Conservation (phyloP, 2,888 invertebrate species). For the Drosophila hamatofila region DNA sequence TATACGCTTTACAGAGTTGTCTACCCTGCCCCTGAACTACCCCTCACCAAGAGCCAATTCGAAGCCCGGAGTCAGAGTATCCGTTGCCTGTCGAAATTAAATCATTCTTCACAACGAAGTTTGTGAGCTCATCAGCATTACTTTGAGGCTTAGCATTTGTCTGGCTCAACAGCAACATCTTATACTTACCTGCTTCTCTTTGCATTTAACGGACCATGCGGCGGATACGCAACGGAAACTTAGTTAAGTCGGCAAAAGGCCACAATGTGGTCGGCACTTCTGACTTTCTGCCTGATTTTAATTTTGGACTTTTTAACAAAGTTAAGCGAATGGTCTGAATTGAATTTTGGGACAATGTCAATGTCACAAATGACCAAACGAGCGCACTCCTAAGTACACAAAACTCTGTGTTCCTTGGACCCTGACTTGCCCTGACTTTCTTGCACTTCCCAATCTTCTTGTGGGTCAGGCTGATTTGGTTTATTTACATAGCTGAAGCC, state of each 20-base stretch:
- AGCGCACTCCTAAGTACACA: conserved; percentile 72
- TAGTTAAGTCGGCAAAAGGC: conserved; percentile 45
- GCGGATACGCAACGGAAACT: conserved; percentile 62
- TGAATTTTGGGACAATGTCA: conserved; percentile 69
- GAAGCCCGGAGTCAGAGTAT: conserved; percentile 13
- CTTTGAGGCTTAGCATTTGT: conserved; percentile 76
- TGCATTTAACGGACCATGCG: conserved; percentile 49
- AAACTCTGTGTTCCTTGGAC: conserved; percentile 12
- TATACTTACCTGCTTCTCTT: conserved; percentile 41
- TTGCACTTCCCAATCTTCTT: not conserved
- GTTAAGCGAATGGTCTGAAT: conserved; percentile 72
- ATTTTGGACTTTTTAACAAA: conserved; percentile 81
- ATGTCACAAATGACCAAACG: conserved; percentile 70
- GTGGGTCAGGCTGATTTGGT: conserved; percentile 9
- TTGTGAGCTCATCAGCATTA: conserved; percentile 71
- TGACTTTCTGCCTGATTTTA: conserved; percentile 63
- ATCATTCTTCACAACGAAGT: conserved; percentile 72
- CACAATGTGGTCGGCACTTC: conserved; percentile 65
- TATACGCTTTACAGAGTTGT: conserved; percentile 55
- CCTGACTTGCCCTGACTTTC: not conserved
- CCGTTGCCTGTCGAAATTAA: conserved; percentile 61
- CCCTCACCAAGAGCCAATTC: conserved; percentile 25
- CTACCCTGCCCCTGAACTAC: no score
- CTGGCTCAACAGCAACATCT: conserved; percentile 35
- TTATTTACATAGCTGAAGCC: conserved; percentile 74